These are phyloP conservation scores for Pangasius djambal DNA, from an alignment of 2,797 vertebrate species.

Conservation along the genomic window DNA sequence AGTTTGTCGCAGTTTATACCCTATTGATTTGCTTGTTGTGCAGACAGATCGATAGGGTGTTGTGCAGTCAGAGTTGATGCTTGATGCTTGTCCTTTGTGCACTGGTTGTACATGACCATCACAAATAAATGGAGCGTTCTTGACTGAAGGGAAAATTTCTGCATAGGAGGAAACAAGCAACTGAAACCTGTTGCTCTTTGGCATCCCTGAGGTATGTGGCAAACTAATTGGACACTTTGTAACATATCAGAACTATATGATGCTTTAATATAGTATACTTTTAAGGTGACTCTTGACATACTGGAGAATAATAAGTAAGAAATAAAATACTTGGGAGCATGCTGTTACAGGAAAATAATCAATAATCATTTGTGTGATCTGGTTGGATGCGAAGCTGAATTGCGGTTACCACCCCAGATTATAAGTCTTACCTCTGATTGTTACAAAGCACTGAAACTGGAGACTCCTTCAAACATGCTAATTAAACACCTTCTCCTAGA, in stretches of 20 bases:
- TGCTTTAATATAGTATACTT: not conserved
- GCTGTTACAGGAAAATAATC: not conserved
- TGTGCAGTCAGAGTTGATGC: not conserved
- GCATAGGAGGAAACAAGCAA: not conserved
- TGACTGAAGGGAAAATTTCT: not conserved
- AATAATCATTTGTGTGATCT: not conserved
- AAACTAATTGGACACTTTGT: not conserved
- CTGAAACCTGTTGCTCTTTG: not conserved
- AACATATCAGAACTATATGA: not conserved
- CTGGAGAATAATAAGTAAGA: not conserved
- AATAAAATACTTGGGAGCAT: not conserved
- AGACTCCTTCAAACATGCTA: not conserved
- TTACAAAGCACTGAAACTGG: not conserved
- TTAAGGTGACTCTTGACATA: not conserved
- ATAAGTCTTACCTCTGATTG: not conserved
- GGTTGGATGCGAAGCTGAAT: not conserved
- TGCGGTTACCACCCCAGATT: not conserved
- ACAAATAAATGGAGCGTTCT: not conserved
- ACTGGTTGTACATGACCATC: not conserved
- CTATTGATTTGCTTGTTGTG: conserved; percentile 20
- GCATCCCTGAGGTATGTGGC: not conserved
- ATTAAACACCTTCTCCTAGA: not conserved
- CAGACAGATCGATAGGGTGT: not conserved
- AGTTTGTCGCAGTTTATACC: conserved; percentile 23
- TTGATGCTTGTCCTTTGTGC: conserved; percentile 12